phyloP scores from a whole-genome alignment of 2,888 invertebrate species.

The Apoda limacodes region DNA sequence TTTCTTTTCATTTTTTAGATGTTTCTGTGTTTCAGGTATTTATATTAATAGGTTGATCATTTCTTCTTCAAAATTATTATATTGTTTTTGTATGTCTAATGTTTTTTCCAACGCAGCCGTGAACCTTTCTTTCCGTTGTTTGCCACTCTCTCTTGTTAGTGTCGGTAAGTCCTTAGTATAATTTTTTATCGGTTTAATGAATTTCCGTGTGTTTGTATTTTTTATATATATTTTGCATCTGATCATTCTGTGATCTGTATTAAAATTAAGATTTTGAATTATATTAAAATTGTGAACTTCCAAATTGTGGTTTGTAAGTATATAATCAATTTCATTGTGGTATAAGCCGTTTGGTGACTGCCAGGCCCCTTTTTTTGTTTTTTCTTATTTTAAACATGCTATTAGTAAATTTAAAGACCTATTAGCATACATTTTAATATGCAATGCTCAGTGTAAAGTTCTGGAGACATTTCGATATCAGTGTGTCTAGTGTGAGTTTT shows the following conservation, averaged over 20 bases:
- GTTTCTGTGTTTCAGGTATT: slow-evolving; percentile 3
- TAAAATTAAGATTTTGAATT: slow-evolving; percentile 7
- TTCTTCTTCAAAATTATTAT: slow-evolving; percentile 4
- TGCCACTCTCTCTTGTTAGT: slow-evolving; percentile 4
- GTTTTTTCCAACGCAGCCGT: not conserved
- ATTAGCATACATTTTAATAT: no score
- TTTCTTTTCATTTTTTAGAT: not conserved
- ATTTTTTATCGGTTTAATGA: not conserved
- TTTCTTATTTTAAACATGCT: slow-evolving; percentile 4
- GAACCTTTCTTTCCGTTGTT: slow-evolving; percentile 1
- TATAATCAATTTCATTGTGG: slow-evolving; percentile 7
- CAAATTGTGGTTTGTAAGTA: not conserved
- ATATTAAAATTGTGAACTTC: slow-evolving; percentile 3
- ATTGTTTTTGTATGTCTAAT: slow-evolving; percentile 2
- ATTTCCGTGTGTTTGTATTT: not conserved
- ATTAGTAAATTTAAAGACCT: slow-evolving; percentile 3
- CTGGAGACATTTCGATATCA: no score
- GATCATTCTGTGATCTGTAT: slow-evolving; percentile 9
- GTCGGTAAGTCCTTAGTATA: slow-evolving; percentile 4
- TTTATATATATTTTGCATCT: slow-evolving; percentile 7
- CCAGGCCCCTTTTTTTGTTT: slow-evolving; percentile 7
- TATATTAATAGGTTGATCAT: slow-evolving; percentile 1
- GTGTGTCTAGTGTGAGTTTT: no score
- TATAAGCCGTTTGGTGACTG: slow-evolving; percentile 6
- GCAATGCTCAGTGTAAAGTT: no score